Evolutionary conservation across 2,797 vertebrate genomes (phyloP).

Genomic region (Alosa sapidissima): DNA sequence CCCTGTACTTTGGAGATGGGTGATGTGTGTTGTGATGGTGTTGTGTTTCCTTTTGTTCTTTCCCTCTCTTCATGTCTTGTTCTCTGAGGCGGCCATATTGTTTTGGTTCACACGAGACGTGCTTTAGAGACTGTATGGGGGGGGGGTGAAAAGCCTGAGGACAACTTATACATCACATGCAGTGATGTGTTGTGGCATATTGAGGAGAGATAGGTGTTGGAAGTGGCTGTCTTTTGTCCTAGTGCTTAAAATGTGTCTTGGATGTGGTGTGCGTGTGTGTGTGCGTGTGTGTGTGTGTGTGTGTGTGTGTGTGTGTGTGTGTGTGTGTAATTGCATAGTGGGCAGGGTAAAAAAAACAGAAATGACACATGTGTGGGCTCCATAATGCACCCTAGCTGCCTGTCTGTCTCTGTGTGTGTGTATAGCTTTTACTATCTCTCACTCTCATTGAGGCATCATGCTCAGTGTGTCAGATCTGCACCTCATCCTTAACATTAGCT

Average conservation of each 20-base stretch:
- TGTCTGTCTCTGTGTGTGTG: neutral
- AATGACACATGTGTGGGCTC: neutral
- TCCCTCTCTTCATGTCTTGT: neutral
- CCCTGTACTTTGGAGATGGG: neutral
- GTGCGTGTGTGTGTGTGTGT: neutral
- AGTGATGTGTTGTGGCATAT: conserved; percentile 29
- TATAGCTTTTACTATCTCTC: too few relatives aligned
- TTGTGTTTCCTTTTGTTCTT: neutral
- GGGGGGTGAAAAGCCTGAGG: conserved; percentile 25
- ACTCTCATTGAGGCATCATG: neutral
- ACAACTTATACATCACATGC: conserved; percentile 31
- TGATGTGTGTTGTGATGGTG: neutral
- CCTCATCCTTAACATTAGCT: neutral
- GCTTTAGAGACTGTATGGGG: neutral
- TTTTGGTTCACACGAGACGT: neutral
- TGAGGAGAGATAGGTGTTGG: conserved; percentile 43
- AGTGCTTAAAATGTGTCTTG: neutral
- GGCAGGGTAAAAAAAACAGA: neutral
- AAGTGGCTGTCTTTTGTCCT: conserved; percentile 24
- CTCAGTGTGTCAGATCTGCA: neutral
- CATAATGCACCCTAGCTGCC: neutral
- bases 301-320: neutral
- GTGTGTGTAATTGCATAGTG: too few relatives aligned
- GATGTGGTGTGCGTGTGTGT: neutral
- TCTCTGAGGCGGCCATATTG: neutral